These are phyloP conservation scores for Coleophora deauratella DNA, from an alignment of 2,888 invertebrate species.

Conservation along the genomic window DNA sequence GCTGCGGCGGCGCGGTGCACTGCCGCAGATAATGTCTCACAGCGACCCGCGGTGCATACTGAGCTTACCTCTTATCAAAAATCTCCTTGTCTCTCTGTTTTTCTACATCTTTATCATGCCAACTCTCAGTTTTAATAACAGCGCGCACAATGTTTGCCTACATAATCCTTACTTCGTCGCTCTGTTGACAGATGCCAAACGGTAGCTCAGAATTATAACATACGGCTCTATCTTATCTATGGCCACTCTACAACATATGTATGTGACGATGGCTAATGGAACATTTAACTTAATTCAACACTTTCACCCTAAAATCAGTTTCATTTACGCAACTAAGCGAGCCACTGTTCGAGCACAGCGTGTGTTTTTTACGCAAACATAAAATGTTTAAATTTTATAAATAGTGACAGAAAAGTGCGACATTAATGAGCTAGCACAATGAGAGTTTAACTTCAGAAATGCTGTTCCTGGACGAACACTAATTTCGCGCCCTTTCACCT, in stretches of 20 bases:
- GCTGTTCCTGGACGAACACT: slow-evolving; percentile 35
- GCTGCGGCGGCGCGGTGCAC: slow-evolving; percentile 16
- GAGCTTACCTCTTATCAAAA: slow-evolving; percentile 42
- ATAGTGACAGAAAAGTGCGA: slow-evolving; percentile 22
- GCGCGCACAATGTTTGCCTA: slow-evolving; percentile 47
- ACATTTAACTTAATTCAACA: slow-evolving; percentile 54
- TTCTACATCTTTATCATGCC: slow-evolving; percentile 56
- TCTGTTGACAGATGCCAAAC: slow-evolving; percentile 62
- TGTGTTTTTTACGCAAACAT: slow-evolving; percentile 30
- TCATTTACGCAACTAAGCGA: slow-evolving; percentile 32
- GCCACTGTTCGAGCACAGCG: slow-evolving; percentile 37
- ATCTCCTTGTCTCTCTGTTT: slow-evolving; percentile 48
- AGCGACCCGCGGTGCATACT: slow-evolving; percentile 15
- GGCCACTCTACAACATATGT: slow-evolving; percentile 67
- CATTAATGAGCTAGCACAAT: slow-evolving; percentile 33
- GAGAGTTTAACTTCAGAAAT: slow-evolving; percentile 23
- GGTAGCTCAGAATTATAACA: slow-evolving; percentile 68
- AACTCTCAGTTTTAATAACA: slow-evolving; percentile 52
- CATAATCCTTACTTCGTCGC: slow-evolving; percentile 56
- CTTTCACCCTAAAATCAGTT: slow-evolving; percentile 53
- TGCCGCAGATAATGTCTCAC: slow-evolving; percentile 23
- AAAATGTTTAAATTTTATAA: slow-evolving; percentile 20
- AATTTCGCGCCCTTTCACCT: slow-evolving; percentile 69
- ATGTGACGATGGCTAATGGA: slow-evolving; percentile 59
- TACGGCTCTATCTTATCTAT: slow-evolving; percentile 71